A percentile compares a stretch with the other conserved stretches of the same genome.
Conservation (phyloP, 2,797 vertebrate genomes). For the Tenualosa thibaudeaui region DNA sequence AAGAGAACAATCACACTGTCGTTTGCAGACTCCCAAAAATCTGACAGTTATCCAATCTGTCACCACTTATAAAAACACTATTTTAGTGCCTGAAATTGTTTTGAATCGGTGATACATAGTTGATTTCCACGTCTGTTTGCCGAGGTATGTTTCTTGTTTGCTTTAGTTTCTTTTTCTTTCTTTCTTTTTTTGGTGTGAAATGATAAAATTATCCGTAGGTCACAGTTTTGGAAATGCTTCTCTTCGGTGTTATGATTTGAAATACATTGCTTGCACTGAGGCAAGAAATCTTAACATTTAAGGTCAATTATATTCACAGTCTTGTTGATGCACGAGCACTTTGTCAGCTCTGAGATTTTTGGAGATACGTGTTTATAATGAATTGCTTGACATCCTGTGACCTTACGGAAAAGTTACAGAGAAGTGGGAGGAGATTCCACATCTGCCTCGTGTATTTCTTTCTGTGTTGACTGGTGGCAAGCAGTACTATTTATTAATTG, state of each 20-base stretch:
- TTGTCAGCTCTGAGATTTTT: background rate
- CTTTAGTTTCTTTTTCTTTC: background rate
- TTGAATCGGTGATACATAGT: background rate
- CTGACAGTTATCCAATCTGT: background rate
- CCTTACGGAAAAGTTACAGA: background rate
- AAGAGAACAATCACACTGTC: constrained; percentile 1
- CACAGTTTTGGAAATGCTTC: background rate
- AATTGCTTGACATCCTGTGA: background rate
- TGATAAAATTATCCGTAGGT: background rate
- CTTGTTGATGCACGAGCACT: background rate
- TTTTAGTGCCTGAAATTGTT: background rate
- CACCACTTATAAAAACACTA: background rate
- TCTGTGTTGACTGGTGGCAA: background rate
- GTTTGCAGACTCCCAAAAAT: background rate
- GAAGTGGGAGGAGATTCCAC: background rate
- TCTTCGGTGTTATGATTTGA: background rate
- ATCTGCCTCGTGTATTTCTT: background rate
- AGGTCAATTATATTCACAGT: background rate
- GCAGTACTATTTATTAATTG: background rate
- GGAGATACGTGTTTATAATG: background rate
- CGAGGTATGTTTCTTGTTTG: background rate
- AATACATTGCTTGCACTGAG: background rate
- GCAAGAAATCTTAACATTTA: background rate
- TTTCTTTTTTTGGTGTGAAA: background rate
- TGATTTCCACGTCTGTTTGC: background rate